Evolutionary conservation across 2,113 vertebrate species (phyloP).

Genomic region (Micronisus gabar): DNA sequence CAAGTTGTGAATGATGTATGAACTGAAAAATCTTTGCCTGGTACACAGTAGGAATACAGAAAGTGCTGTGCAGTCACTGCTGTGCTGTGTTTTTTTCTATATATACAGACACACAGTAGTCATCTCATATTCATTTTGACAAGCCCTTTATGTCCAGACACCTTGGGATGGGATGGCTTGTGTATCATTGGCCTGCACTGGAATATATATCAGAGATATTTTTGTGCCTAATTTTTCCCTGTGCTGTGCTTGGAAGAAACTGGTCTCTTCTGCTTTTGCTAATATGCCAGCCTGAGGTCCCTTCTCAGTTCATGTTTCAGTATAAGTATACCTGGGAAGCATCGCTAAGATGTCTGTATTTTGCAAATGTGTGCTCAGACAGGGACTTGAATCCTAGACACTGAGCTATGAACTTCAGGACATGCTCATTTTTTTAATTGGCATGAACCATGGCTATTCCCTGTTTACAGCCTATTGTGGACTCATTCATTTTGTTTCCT

Average conservation of each 20-base stretch:
- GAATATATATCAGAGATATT: neutral
- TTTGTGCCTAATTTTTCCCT: slow-evolving; percentile 22
- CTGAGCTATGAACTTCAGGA: neutral
- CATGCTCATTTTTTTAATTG: neutral
- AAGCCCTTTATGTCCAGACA: slow-evolving; percentile 52
- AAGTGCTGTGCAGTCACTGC: slow-evolving; percentile 59
- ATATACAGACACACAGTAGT: slow-evolving; percentile 45
- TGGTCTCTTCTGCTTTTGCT: slow-evolving; percentile 1
- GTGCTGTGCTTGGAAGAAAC: neutral
- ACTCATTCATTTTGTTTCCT: neutral
- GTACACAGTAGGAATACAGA: slow-evolving; percentile 75
- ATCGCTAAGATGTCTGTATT: neutral
- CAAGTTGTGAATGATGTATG: slow-evolving; percentile 81
- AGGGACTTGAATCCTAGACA: neutral
- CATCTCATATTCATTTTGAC: slow-evolving; percentile 53
- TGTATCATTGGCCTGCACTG: neutral
- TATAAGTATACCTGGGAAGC: neutral
- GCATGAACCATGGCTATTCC: neutral
- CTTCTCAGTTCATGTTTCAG: neutral
- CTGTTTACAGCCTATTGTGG: neutral
- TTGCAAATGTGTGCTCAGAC: neutral
- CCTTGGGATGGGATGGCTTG: slow-evolving; percentile 2
- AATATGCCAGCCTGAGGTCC: neutral
- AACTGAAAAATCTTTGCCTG: slow-evolving; percentile 74
- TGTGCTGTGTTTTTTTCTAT: slow-evolving; percentile 49